Base-by-base conservation (phyloP, 2,888 invertebrate genomes). In the Philopedon plagiatum region DNA sequence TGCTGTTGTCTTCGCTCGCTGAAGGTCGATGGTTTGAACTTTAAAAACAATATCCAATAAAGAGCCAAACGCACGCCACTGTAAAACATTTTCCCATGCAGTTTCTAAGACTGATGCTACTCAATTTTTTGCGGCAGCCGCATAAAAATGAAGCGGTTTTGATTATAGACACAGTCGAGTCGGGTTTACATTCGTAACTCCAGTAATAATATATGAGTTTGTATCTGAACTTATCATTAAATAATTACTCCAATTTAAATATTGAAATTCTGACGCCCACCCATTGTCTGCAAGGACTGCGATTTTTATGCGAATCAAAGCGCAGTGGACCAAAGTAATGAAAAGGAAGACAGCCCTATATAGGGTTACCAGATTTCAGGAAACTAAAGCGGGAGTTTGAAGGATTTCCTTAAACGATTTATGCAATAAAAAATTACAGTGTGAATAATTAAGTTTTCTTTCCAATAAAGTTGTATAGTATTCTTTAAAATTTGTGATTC, bases 231-330 rank as follows among this genome's bases (percentile, higher is more conserved):
- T 69, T 54, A 63, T 63, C 63, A 63, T 67, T 67, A 69, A 69
- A 63, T 69, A 69, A 69, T 69, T 69, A 49, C 61, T 60, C 39
- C 68, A 68, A 68, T 61, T 68, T 68, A 68, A 68, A 68, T 68
- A 68, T 61, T 68, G 68, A 54, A 60, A 51, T 67, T 56, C 32
- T 65, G 46, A 62, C 63, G 63, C 69, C 62, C 69, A 63, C 62
- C 63, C 69, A 46, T 62, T 69, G 69, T 67, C 58, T 58, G 34
- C 56, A 60, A 67, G 34, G 39, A 61, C 51, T 39, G 51, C 19
- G 37, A 51, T 49, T 56, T 60, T 60, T 34, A 41, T 21, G 5
- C 8, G 29, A 51, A 57, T 18, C 19, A 9, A 21, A 4, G 18
- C 39, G 39, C 63, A 64, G 63, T 64, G 63, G 63, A 54, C 21